Percentiles rank a stretch among this genome's conserved stretches.
Conservation (phyloP, 2,888 invertebrate genomes). For the Gnatocerus cornutus region DNA sequence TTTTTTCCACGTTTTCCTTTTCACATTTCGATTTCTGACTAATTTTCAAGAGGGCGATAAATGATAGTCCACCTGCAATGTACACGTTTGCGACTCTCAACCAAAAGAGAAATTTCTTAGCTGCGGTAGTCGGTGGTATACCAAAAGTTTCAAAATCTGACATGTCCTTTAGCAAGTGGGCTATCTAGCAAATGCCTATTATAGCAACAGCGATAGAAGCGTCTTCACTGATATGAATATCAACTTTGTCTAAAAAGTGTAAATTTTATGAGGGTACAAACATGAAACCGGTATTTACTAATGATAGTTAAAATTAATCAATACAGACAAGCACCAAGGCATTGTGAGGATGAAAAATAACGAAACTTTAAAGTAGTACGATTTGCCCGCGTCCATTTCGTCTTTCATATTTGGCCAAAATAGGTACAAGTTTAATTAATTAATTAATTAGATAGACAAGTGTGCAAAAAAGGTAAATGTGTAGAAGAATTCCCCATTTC, state of each 20-base stretch:
- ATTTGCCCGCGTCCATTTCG: neutral
- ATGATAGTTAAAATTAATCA: neutral
- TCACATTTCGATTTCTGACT: neutral
- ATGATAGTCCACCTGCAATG: neutral
- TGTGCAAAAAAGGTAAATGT: no score
- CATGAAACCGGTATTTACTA: neutral
- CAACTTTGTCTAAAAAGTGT: conserved; percentile 15
- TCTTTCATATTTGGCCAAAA: neutral
- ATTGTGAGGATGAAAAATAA: neutral
- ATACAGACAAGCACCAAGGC: neutral
- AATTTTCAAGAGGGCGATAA: neutral
- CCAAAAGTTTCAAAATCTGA: neutral
- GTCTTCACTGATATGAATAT: conserved; percentile 18
- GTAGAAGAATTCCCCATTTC: no score
- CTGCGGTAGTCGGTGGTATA: neutral
- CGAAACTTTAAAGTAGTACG: neutral
- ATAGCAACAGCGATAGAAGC: conserved; percentile 7
- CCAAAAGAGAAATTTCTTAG: neutral
- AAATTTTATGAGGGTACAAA: neutral
- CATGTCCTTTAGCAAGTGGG: neutral
- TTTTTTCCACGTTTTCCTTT: neutral
- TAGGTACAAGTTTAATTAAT: no score
- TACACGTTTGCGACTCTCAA: neutral
- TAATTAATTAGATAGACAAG: no score
- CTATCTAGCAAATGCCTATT: conserved; percentile 1